phyloP scores from a whole-genome alignment of 2,888 invertebrate species.

The Nebria brevicollis region DNA sequence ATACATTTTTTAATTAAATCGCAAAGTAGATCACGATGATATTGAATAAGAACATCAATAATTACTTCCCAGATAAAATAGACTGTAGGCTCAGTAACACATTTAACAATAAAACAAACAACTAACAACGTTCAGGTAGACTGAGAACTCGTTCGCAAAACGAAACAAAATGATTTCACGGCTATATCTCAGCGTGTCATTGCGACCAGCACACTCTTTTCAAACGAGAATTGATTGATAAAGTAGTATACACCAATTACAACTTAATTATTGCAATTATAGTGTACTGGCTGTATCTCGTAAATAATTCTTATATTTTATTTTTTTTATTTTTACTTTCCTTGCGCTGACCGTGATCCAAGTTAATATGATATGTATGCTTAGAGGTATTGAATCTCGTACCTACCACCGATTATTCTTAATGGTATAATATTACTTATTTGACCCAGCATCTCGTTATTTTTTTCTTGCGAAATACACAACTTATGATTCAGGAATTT shows the following conservation, averaged over 20 bases:
- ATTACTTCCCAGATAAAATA: constrained; percentile 23
- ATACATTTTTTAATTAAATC: no score
- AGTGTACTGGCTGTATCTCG: background rate
- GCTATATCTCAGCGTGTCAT: constrained; percentile 24
- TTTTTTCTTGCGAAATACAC: no score
- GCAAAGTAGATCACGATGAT: background rate
- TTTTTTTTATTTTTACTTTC: background rate
- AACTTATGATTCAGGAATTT: no score
- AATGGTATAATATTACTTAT: background rate
- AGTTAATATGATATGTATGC: background rate
- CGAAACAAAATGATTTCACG: constrained; percentile 29
- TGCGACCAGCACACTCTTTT: constrained; percentile 16
- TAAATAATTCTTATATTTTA: background rate
- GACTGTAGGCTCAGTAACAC: constrained; percentile 13
- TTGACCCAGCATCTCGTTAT: no score
- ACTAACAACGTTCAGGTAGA: background rate
- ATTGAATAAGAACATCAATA: constrained; percentile 41
- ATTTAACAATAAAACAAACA: constrained; percentile 16
- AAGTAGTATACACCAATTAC: constrained; percentile 37
- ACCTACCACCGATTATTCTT: background rate
- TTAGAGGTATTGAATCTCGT: background rate
- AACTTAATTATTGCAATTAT: constrained; percentile 39
- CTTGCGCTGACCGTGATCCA: background rate
- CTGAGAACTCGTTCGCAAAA: constrained; percentile 7
- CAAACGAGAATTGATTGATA: constrained; percentile 32